Evolutionary conservation across 2,797 vertebrate species (phyloP).

Genomic region (Oreochromis grahami): DNA sequence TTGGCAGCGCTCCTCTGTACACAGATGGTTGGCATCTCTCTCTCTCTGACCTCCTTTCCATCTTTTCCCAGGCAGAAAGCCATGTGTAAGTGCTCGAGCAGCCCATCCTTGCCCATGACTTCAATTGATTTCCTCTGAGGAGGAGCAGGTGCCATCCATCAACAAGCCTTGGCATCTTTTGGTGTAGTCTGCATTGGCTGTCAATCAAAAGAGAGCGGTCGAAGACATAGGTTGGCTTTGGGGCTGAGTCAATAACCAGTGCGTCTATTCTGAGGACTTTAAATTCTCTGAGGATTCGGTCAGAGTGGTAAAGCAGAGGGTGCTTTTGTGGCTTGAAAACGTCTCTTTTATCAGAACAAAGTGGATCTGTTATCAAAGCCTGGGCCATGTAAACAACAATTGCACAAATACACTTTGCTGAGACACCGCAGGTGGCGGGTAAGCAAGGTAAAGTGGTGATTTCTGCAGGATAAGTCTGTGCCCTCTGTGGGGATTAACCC

Average conservation of each 20-base stretch:
- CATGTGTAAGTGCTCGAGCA: constrained; percentile 45
- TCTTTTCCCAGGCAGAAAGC: constrained; percentile 26
- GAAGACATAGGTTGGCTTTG: constrained; percentile 1
- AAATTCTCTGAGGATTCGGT: background rate
- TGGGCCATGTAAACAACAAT: constrained; percentile 21
- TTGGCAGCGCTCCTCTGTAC: constrained; percentile 47
- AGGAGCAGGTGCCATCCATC: constrained; percentile 55
- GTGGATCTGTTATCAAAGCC: background rate
- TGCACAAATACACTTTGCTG: constrained; percentile 1
- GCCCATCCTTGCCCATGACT: constrained; percentile 34
- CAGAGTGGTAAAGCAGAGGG: background rate
- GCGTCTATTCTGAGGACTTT: background rate
- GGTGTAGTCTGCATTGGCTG: background rate
- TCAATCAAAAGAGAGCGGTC: constrained; percentile 13
- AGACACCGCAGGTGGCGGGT: background rate
- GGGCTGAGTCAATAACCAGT: background rate
- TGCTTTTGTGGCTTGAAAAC: background rate
- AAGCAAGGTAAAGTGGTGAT: constrained; percentile 6
- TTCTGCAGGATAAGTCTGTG: constrained; percentile 44
- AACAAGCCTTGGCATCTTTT: constrained; percentile 5
- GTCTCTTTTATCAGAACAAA: background rate
- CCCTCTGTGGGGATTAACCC: constrained; percentile 55
- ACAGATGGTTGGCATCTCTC: constrained; percentile 59
- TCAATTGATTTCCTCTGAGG: constrained; percentile 55
- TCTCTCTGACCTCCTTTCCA: background rate